Base-by-base conservation (phyloP, 2,797 vertebrate genomes). In the Gobio occitaniae region DNA sequence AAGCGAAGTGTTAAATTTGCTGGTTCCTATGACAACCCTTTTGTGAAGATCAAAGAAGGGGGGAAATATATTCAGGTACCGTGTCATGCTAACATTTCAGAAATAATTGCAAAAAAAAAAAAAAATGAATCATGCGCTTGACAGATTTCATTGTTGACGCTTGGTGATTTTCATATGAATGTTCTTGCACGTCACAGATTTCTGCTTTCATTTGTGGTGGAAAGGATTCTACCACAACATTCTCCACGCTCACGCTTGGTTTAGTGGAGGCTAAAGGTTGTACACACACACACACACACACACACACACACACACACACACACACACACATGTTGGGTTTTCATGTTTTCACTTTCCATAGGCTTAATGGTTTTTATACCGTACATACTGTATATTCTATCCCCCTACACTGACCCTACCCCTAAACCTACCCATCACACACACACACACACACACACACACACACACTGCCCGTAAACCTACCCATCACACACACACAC, bases 1-100 rank as follows among this genome's bases (percentile, higher is more conserved):
- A 52, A 50, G 17, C 48, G 19, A 74, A 36, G 19, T 74, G 17
- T 12, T 65, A 17, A 65, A 75, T 50, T 36, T 36, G 10, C 41
- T 19, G 16, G 59, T 83, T 83, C 47, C 72, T 74, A 9, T 44
- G 41, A 77, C 72, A 84, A 77, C 72, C 3, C 48, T 50, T 66
- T 16, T 56, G 29, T 44, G 17, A 84, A 77, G 36, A 29, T 68
- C 16, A 54, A 0, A 0, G 32, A 68, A 29, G 59, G 1, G 32
- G 11, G 16, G 25, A 61, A 25, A 25, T 1, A 54, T 2, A 21
- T 36, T 32, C 17, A 47, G 21, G 13, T 52, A 8, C 13, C 1
- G 3, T 83, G 21, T 6, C 47, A 41, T 16, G 4, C 12, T 54
- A 13, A 65, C 41, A 50, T 82, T 70, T 74, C 2, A 25, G 13